Base-by-base conservation (phyloP, 2,113 vertebrate species). In the Hassar affinis region DNA sequence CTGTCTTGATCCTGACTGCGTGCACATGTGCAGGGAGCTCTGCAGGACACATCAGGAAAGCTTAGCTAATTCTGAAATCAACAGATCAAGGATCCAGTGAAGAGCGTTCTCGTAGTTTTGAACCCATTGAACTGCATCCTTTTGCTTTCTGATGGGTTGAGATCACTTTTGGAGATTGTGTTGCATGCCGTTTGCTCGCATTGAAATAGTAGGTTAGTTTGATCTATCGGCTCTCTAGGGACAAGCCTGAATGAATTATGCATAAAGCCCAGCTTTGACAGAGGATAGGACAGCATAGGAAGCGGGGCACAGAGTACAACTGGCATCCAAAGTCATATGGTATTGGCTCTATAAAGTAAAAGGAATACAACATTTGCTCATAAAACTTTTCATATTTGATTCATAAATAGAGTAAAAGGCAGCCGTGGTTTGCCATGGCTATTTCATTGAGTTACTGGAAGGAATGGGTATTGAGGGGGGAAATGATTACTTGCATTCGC, bases 401-500 rank as follows among this genome's bases (percentile, higher is more conserved):
- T 49, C 84, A 85, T 81, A 85, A 86, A 78, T 86, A 75, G 80
- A 30, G n/a, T 79, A 74, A 61, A 72, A 79, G 86, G 85, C 85
- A 88, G 84, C 64, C 88, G 81, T 79, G 72, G 30, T 86, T 66
- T 80, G 27, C 84, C 85, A 79, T 64, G 78, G 75, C 87, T 87
- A 78, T 89, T 92, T 85, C 69, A 82, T 20, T 87, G 89, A 87
- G 84, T 91, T 93, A 92, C 90, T 93, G 89, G 86, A 89, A 85
- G 51, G 79, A 83, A 91, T 57, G 78, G 79, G 76, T 83, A 83
- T 61, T 85, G 83, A 83, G 35, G 17, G 35, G 89, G 85, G 88
- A 81, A 86, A 91, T 88, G 87, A 92, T 91, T 89, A 91, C 91
- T 91, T 85, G 85, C 85, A 89, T 87, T 81, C 88, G 84, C 89